phyloP scores from a whole-genome alignment of 1,140 invertebrate species.

The Piezodorus guildinii region DNA sequence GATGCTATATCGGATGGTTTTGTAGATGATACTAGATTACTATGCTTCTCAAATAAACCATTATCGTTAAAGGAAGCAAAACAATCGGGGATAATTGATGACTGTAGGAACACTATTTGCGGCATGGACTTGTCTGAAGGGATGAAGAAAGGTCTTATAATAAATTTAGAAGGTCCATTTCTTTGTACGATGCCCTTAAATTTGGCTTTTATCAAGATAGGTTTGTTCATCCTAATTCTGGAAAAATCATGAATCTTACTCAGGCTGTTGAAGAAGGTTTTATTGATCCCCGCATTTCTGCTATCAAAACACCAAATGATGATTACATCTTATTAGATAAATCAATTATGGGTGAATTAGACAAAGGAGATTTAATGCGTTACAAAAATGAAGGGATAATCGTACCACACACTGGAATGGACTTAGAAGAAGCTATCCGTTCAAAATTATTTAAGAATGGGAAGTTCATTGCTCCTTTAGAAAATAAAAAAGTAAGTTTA shows the following conservation, averaged over 20 bases:
- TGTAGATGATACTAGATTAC: background rate
- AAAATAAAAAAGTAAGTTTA: constrained; percentile 56
- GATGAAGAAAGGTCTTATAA: background rate
- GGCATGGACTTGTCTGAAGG: background rate
- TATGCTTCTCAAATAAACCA: background rate
- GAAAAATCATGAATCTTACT: constrained; percentile 11
- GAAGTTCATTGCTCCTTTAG: constrained; percentile 61
- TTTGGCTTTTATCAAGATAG: constrained; percentile 39
- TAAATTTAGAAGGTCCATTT: constrained; percentile 39
- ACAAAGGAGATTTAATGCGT: constrained; percentile 40
- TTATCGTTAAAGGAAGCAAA: background rate
- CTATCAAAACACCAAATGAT: constrained; percentile 37
- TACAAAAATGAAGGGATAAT: constrained; percentile 61
- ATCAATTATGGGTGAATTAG: background rate
- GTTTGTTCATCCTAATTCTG: constrained; percentile 16
- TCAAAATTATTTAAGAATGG: constrained; percentile 67
- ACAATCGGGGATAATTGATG: background rate
- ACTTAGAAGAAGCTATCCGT: constrained; percentile 63
- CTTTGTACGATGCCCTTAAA: constrained; percentile 64
- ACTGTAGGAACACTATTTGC: constrained; percentile 1
- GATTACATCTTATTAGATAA: background rate
- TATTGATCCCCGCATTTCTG: constrained; percentile 18
- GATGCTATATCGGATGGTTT: constrained; percentile 2
- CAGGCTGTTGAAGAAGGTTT: constrained; percentile 19
- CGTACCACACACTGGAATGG: constrained; percentile 55